Evolutionary conservation across 2,113 vertebrate species (phyloP), one percentile per base, ranked within the genome.

Genomic region (Brachypodius melanocephalos): DNA sequence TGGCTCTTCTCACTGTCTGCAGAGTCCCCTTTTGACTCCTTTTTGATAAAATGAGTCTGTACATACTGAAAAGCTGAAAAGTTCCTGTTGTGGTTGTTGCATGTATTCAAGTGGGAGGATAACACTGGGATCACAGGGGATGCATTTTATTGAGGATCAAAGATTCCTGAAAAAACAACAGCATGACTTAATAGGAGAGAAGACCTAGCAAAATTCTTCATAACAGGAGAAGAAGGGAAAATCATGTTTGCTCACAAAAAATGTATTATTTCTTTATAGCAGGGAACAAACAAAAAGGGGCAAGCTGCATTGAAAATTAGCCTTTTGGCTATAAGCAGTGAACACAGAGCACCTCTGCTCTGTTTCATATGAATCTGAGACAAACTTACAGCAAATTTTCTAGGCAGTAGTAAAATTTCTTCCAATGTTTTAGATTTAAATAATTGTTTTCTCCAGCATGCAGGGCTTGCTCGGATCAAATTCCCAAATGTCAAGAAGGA

Each of bases 401-500:
- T 90, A 38, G 13, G n/a, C 26, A 59, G n/a, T 20, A 45, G 49
- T 63, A 75, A 91, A 51, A 74, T 57, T 45, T 68, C 21, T 89
- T 65, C 42, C 21, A 52, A 0, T 76, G 58, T 58, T 82, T 91
- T 85, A 51, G 15, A 46, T 88, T 49, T 74, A 68, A 89, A 82
- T 88, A 58, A 62, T 85, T 90, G 3, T 82, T 49, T 87, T 83
- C 40, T 77, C 16, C 96, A 99, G 99, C 98, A 83, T 99, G 99
- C 5, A 89, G 95, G 2, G 85, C 98, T 57, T 99, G 99, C 91
- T 92, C 95, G 5, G 98, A 98, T 68, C 91, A 90, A 5, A 97
- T 98, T 76, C 98, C 99, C 1, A 95, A 95, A 80, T 99, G 99
- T 86, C 97, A 97, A 95, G 98, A 98, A 55, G 99, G 99, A 65